These are phyloP conservation scores for Pachypeltis micranthus DNA, from an alignment of 1,140 invertebrate genomes.

Conservation along the genomic window DNA sequence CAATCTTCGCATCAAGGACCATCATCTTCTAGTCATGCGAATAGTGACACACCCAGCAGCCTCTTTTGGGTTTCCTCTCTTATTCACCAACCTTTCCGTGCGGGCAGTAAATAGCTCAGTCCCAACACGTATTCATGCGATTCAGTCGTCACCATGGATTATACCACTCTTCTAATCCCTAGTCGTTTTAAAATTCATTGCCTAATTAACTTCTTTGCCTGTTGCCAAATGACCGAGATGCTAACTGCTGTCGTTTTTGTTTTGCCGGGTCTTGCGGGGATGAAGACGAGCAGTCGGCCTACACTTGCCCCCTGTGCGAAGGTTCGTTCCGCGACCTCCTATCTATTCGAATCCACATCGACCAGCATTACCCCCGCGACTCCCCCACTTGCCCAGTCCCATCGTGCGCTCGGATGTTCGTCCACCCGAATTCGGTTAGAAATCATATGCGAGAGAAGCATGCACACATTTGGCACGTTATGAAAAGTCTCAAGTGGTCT, in stretches of 20 bases:
- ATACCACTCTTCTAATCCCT: too few species aligned
- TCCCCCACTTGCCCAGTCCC: conserved; percentile 63
- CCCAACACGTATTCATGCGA: too few species aligned
- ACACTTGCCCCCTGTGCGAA: conserved; percentile 56
- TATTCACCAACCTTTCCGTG: too few species aligned
- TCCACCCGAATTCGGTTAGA: conserved; percentile 67
- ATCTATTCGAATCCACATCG: conserved; percentile 56
- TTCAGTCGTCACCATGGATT: too few species aligned
- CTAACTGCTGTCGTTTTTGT: background rate
- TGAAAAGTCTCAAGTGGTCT: conserved; percentile 70
- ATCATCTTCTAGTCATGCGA: too few species aligned
- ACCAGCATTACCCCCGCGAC: conserved; percentile 67
- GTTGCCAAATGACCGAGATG: too few species aligned
- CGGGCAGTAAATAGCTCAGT: too few species aligned
- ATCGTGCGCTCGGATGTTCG: conserved; percentile 56
- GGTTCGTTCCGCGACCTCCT: conserved; percentile 47
- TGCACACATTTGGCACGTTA: conserved; percentile 60
- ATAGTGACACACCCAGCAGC: too few species aligned
- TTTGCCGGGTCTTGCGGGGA: conserved; percentile 28
- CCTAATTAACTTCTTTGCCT: too few species aligned
- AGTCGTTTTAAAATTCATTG: too few species aligned
- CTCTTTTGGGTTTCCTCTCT: too few species aligned
- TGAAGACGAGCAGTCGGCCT: conserved; percentile 33
- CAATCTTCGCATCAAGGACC: too few species aligned
- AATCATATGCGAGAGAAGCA: conserved; percentile 76